Evolutionary conservation across 2,113 vertebrate species (phyloP).

Genomic region (Malurus alboscapulatus): DNA sequence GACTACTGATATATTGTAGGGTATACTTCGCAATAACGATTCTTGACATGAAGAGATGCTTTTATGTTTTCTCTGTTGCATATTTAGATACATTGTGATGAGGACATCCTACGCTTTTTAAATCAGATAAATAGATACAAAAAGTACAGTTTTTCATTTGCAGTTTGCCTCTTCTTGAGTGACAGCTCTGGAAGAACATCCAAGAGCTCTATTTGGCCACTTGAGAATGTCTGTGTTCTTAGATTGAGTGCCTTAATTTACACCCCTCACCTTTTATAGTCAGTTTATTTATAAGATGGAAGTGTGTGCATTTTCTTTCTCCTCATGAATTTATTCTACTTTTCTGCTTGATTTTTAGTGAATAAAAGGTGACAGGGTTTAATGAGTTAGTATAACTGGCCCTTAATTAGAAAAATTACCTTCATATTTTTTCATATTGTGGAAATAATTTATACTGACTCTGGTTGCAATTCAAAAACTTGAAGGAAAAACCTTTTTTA

Average conservation of each 20-base stretch:
- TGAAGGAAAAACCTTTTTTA: neutral
- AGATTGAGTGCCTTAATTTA: slow-evolving; percentile 14
- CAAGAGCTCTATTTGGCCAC: neutral
- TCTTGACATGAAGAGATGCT: neutral
- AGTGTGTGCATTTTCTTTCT: neutral
- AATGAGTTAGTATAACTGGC: slow-evolving; percentile 44
- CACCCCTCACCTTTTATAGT: neutral
- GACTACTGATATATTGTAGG: neutral
- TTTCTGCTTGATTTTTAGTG: slow-evolving; percentile 38
- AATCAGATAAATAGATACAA: neutral
- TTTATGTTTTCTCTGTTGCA: neutral
- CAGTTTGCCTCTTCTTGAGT: neutral
- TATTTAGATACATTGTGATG: neutral
- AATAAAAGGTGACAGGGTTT: slow-evolving; percentile 44
- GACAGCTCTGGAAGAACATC: neutral
- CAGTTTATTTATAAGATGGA: slow-evolving; percentile 19
- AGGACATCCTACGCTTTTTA: neutral
- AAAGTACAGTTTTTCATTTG: neutral
- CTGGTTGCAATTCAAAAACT: neutral
- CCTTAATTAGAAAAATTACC: slow-evolving; percentile 58
- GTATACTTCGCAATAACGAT: neutral
- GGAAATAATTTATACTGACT: slow-evolving; percentile 28
- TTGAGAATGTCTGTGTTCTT: neutral
- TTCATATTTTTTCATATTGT: slow-evolving; percentile 54
- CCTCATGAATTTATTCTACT: slow-evolving; percentile 35